These are phyloP conservation scores for Diogma glabrata DNA, from an alignment of 2,888 invertebrate species.

Conservation along the genomic window DNA sequence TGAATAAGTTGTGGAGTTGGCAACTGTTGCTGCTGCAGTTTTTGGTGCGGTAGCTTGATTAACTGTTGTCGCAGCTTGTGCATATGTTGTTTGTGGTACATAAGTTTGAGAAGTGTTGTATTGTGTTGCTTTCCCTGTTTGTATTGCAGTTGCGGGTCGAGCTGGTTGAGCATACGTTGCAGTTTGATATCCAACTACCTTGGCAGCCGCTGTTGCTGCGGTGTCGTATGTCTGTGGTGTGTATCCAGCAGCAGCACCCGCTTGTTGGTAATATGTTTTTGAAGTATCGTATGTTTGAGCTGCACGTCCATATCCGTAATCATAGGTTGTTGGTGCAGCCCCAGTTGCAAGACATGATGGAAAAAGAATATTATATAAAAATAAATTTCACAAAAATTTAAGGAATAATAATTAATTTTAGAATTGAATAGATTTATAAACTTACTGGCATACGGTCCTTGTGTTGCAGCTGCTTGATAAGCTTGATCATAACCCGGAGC, in stretches of 20 bases:
- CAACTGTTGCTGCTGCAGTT: constrained; percentile 35
- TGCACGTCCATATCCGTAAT: constrained; percentile 55
- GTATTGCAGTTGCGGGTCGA: constrained; percentile 52
- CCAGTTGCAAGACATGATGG: no score
- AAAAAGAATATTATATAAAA: constrained; percentile 1
- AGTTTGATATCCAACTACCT: constrained; percentile 25
- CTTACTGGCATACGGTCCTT: constrained; percentile 51
- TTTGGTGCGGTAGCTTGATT: constrained; percentile 32
- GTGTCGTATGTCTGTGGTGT: constrained; percentile 39
- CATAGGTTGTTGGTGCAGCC: constrained; percentile 50
- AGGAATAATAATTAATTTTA: neutral
- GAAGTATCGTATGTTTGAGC: constrained; percentile 68
- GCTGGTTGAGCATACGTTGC: constrained; percentile 47
- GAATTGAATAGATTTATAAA: no score
- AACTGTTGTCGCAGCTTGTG: constrained; percentile 21
- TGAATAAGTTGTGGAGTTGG: constrained; percentile 60
- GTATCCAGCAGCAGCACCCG: constrained; percentile 43
- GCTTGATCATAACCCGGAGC: constrained; percentile 68
- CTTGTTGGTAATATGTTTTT: constrained; percentile 75
- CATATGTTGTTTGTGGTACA: constrained; percentile 15
- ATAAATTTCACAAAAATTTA: neutral
- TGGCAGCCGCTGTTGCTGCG: constrained; percentile 27
- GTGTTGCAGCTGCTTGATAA: constrained; percentile 68
- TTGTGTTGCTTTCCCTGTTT: constrained; percentile 44
- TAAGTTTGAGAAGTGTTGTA: constrained; percentile 47